Evolutionary conservation across 2,888 invertebrate genomes (phyloP), one percentile per base, ranked within the genome.

Genomic region (Leucophenga maculata): DNA sequence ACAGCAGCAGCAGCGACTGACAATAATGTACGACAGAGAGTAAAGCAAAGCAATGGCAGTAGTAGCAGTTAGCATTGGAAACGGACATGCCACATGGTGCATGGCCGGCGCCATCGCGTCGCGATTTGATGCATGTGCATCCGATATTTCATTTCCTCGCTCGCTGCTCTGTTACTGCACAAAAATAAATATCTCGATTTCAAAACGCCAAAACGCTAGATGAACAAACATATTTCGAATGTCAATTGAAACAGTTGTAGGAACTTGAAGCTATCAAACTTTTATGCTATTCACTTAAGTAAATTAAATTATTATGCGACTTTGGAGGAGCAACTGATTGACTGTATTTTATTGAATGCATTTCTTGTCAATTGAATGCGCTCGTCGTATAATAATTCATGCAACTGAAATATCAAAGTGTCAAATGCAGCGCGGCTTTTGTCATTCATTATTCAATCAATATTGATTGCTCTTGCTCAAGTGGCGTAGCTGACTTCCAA

Each of bases 381-480:
- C 3, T 39, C 39, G 8, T 6, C 39, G 8, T 26, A 26, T 26
- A 26, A 26, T 39, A 39, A 13, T 55, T 55, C 13, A 26, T 55
- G 20, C 22, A n/a, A 20, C 55, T 13, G 3, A 14, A 55, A 20
- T 39, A 39, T 39, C 31, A 31, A 79, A 77, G 74, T 79, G 82
- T 77, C 80, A 76, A 73, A 72, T 72, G 72, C 69, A 74, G 78
- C 65, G 31, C 77, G 73, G 68, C 75, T 82, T 78, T 75, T 80
- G 80, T 77, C 82, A 80, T 81, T 78, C 82, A 79, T 81, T 81
- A 81, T 80, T 82, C 79, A 79, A 80, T 79, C 80, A 81, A 81
- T 79, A 81, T 78, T 80, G 79, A 80, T 80, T 79, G 79, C 79
- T n/a, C n/a, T 77, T 67, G 68, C 71, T 70, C 68, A 65, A 64